Percentiles rank a stretch among this genome's conserved stretches.
Conservation (phyloP, 2,888 invertebrate genomes). For the Dysmachus trigonus region DNA sequence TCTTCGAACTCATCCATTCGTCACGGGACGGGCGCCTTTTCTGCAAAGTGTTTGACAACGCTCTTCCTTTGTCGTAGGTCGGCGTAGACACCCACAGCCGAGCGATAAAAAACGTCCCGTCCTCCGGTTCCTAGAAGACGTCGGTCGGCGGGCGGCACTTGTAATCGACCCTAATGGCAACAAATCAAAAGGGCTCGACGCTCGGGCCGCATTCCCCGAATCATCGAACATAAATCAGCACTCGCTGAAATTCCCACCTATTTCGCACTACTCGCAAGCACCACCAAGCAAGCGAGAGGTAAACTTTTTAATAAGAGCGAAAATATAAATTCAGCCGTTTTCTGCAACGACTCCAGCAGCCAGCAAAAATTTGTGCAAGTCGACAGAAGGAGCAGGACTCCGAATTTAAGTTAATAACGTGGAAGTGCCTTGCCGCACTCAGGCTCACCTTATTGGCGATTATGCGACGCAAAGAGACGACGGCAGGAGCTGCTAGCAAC, state of each 20-base stretch:
- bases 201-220: background rate
- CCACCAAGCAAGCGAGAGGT: background rate
- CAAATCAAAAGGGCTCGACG: background rate
- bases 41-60: background rate
- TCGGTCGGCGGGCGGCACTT: background rate
- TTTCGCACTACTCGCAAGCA: background rate
- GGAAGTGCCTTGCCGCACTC: conserved; percentile 22
- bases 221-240: conserved; percentile 17
- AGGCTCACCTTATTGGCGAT: conserved; percentile 33
- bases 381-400: background rate
- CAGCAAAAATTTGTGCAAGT: conserved; percentile 39
- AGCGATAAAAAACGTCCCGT: background rate
- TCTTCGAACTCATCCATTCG: background rate
- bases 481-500: conserved; percentile 27
- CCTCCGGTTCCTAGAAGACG: background rate
- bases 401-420: conserved; percentile 10
- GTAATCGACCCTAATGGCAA: background rate
- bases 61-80: background rate
- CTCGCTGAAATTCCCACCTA: background rate
- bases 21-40: background rate
- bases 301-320: conserved; percentile 16
- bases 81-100: background rate
- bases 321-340: background rate
- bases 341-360: background rate
- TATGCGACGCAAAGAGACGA: conserved; percentile 17